Evolutionary conservation across 92 coral and sea anemone genomes (phyloP).

Genomic region (Epizoanthus stellaris): DNA sequence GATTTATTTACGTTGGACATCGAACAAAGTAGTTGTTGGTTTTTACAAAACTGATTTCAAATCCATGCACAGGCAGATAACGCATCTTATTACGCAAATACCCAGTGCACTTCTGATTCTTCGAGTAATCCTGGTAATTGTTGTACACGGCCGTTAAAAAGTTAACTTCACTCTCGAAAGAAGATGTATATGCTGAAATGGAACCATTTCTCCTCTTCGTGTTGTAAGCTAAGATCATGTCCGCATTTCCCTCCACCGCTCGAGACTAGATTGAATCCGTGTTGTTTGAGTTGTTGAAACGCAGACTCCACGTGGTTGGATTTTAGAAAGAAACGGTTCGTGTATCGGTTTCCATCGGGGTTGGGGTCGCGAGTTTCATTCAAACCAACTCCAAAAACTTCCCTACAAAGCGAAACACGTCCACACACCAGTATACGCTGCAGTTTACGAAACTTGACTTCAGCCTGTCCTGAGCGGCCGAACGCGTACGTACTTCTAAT

Average conservation of each 20-base stretch:
- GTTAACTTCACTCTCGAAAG: constrained; percentile 53
- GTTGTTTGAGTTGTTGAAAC: constrained; percentile 72
- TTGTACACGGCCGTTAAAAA: constrained; percentile 1
- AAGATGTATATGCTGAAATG: constrained; percentile 83
- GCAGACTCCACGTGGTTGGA: constrained; percentile 89
- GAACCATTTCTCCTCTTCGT: constrained; percentile 91
- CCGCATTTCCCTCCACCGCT: constrained; percentile 86
- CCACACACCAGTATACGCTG: constrained; percentile 90
- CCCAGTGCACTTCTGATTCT: neutral
- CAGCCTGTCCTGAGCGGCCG: constrained; percentile 88
- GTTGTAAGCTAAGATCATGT: constrained; percentile 45
- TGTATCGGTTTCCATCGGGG: constrained; percentile 79
- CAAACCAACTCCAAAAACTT: constrained; percentile 82
- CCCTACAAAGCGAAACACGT: constrained; percentile 82
- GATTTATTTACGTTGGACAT: neutral
- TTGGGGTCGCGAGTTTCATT: constrained; percentile 90
- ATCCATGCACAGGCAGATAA: neutral
- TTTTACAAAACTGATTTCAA: neutral
- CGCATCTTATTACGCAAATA: neutral
- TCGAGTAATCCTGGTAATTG: neutral
- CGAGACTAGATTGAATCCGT: constrained; percentile 74
- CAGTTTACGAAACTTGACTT: constrained; percentile 88
- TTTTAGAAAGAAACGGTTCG: constrained; percentile 91
- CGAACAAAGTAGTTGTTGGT: neutral
- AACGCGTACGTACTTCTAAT: constrained; percentile 86